phyloP scores from a whole-genome alignment of 2,797 vertebrate genomes.

The Amazonetta brasiliensis region DNA sequence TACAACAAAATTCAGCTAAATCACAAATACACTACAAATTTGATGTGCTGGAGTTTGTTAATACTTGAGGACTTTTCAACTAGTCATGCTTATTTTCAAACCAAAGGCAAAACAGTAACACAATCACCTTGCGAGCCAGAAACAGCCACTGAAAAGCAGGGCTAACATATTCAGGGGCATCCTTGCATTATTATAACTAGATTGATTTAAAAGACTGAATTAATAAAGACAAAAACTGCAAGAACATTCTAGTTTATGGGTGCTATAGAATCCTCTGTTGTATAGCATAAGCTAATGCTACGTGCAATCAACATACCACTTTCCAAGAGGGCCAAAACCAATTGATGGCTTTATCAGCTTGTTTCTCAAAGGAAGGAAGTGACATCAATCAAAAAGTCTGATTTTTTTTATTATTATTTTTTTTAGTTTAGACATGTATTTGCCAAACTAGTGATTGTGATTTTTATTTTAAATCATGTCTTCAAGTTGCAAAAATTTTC shows the following conservation, averaged over 20 bases:
- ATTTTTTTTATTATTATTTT: neutral
- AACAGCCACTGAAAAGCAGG: neutral
- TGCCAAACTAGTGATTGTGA: conserved; percentile 28
- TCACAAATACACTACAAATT: neutral
- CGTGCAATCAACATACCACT: conserved; percentile 38
- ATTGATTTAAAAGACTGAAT: neutral
- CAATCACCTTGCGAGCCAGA: neutral
- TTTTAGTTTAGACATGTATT: neutral
- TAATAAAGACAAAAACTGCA: conserved; percentile 1
- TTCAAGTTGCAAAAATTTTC: conserved; percentile 38
- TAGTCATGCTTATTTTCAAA: neutral
- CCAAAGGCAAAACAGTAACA: neutral
- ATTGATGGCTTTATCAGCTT: neutral
- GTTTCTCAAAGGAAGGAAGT: conserved; percentile 34
- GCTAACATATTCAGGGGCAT: neutral
- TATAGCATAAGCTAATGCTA: conserved; percentile 8
- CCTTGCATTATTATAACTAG: neutral
- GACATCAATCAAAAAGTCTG: conserved; percentile 36
- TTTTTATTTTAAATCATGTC: conserved; percentile 32
- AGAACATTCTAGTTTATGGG: neutral
- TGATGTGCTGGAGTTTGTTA: neutral
- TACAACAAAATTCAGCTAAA: neutral
- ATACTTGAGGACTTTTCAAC: no score
- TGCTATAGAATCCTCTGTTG: neutral
- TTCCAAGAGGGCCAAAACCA: conserved; percentile 48